These are phyloP conservation scores for Leucosticte australis DNA, from an alignment of 2,113 vertebrate species.

Conservation along the genomic window DNA sequence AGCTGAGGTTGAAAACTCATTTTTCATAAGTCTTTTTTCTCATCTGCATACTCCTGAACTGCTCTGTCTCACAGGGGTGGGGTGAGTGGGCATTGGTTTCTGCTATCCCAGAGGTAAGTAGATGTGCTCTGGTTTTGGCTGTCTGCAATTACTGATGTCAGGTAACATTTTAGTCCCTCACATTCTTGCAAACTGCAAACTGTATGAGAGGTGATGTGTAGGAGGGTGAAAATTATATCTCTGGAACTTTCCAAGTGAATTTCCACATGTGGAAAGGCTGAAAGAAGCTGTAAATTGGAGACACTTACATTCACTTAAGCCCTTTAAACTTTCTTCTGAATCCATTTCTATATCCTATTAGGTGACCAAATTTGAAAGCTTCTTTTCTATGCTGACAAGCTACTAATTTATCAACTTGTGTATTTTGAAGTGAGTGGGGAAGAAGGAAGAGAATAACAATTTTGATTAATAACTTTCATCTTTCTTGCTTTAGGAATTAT, in stretches of 20 bases:
- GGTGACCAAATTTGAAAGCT: constrained; percentile 51
- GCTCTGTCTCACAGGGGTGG: neutral
- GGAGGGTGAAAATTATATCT: constrained; percentile 42
- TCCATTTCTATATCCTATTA: neutral
- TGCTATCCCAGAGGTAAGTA: neutral
- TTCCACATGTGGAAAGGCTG: constrained; percentile 25
- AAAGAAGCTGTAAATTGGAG: constrained; percentile 21
- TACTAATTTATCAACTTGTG: constrained; percentile 50
- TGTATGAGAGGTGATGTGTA: neutral
- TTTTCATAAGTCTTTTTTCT: neutral
- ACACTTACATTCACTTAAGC: neutral
- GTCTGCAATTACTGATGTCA: neutral
- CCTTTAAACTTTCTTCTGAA: neutral
- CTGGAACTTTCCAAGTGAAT: constrained; percentile 51
- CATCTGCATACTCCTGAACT: neutral
- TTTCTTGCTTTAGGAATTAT: constrained; percentile 60
- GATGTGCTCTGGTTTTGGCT: neutral
- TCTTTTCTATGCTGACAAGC: constrained; percentile 12
- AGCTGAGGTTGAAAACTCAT: neutral
- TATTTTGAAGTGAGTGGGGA: neutral
- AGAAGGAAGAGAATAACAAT: constrained; percentile 46
- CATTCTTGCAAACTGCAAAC: neutral
- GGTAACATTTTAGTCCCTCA: neutral
- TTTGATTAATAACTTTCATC: constrained; percentile 51
- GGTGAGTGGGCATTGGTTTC: neutral